Base-by-base conservation (phyloP, 2,113 vertebrate genomes). In the Odocoileus virginianus region DNA sequence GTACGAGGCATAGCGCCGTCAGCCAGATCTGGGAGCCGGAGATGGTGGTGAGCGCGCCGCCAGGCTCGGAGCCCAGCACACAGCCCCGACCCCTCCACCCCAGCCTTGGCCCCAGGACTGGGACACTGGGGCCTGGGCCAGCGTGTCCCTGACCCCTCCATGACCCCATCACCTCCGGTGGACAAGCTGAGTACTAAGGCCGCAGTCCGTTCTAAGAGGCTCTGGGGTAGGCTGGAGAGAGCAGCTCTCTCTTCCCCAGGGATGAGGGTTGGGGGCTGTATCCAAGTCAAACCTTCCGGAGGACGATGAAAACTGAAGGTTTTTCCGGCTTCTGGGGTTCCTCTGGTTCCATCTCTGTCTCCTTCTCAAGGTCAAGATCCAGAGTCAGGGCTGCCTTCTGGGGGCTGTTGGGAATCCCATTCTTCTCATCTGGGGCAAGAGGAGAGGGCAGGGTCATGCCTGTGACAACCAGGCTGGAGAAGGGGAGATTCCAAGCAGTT, bases 1-100 rank as follows among this genome's bases (percentile, higher is more conserved):
- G 98, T 0, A 99, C 99, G 58, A 99, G 99, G 36, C 99, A 99
- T 86, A 99, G 98, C 9, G 99, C 99, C 98, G 99, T 99, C 96
- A 99, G 98, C 99, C 99, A 99, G 95, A 99, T 98, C 99, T 99
- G 96, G 61, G 90, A 91, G 82, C 61, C 94, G 30, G 83, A 97
- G 89, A 74, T 81, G 85, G 58, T 30, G 45, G 55, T 92, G 71
- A 76, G 92, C 14, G 1, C 89, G 67, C 1, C 3, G 43, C 60
- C 47, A 13, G 47, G 11, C 50, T 58, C 6, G 1, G 16, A 76
- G 87, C 61, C 81, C 58, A 1, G 8, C 25, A 13, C 1, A 6
- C 30, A 81, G 87, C 50, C 88, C 71, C 28, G 0, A 8, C 40
- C 71, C 47, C 43, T 81, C 87, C 28, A 67, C 67, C 16, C 2